phyloP scores from a whole-genome alignment of 2,888 invertebrate species.

The Metopia argyrocephala region DNA sequence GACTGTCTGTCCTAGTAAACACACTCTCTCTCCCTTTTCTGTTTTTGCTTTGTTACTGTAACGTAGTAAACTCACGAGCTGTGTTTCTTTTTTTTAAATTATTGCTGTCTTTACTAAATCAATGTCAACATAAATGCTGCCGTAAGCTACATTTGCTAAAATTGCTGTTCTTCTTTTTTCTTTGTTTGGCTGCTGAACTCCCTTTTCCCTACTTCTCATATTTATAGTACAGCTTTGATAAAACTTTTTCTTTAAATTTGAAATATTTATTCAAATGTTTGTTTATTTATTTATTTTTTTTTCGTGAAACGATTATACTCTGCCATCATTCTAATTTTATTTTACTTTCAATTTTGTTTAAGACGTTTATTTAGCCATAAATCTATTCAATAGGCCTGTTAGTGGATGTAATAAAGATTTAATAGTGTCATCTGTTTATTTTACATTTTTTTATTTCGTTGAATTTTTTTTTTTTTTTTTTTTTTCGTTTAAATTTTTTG shows the following conservation, averaged over 20 bases:
- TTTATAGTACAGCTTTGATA: background rate
- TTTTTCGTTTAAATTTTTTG: background rate
- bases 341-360: background rate
- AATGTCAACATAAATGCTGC: conserved; percentile 38
- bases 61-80: background rate
- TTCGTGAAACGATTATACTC: background rate
- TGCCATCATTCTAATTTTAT: background rate
- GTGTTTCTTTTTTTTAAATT: background rate
- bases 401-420: conserved; percentile 14
- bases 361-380: conserved; percentile 19
- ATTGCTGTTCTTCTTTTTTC: background rate
- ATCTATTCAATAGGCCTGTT: conserved; percentile 17
- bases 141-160: conserved; percentile 23
- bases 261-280: conserved; percentile 24
- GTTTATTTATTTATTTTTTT: too few relatives aligned
- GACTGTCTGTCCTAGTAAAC: conserved; percentile 26
- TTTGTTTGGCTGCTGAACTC: too few relatives aligned
- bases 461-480: background rate
- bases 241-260: background rate
- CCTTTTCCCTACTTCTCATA: background rate
- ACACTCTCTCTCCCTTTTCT: background rate
- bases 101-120: conserved; percentile 38
- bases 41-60: background rate
- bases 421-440: background rate
- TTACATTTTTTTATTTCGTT: background rate